Percentiles rank a stretch among this genome's conserved stretches.
Evolutionary conservation across 1,140 invertebrate genomes (phyloP).

Genomic region (Paraescarpia echinospica): DNA sequence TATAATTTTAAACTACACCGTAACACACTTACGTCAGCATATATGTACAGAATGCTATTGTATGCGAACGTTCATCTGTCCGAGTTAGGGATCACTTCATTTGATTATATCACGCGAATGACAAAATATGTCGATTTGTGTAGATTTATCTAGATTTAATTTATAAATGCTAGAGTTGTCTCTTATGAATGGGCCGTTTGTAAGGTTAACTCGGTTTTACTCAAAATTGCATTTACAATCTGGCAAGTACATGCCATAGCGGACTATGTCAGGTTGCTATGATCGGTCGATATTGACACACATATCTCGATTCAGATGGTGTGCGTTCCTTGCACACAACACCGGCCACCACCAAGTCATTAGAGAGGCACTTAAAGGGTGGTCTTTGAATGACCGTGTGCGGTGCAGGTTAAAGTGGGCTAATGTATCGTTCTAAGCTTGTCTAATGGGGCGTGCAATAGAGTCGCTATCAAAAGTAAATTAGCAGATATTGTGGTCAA

Average conservation of each 20-base stretch:
- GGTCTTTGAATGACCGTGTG: background rate
- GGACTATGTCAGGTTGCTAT: background rate
- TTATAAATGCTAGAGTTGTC: too few species aligned
- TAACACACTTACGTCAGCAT: background rate
- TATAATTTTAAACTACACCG: background rate
- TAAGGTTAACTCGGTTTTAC: background rate
- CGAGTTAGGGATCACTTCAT: too few species aligned
- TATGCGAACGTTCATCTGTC: background rate
- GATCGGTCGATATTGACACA: background rate
- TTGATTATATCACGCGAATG: too few species aligned
- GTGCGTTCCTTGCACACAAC: background rate
- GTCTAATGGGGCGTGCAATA: constrained; percentile 3
- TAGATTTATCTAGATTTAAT: too few species aligned
- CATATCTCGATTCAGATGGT: background rate
- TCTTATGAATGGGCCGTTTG: too few species aligned
- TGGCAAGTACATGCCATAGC: background rate
- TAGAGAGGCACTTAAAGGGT: background rate
- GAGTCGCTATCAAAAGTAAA: constrained; percentile 5
- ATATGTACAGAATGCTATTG: background rate
- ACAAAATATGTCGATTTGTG: too few species aligned
- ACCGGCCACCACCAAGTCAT: background rate
- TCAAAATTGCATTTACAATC: background rate
- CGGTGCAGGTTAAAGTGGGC: background rate
- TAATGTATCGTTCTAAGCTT: background rate
- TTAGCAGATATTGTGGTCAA: background rate